A percentile compares a stretch with the other conserved stretches of the same genome.
Conservation (phyloP, 2,113 vertebrate species). For the Callospermophilus lateralis region DNA sequence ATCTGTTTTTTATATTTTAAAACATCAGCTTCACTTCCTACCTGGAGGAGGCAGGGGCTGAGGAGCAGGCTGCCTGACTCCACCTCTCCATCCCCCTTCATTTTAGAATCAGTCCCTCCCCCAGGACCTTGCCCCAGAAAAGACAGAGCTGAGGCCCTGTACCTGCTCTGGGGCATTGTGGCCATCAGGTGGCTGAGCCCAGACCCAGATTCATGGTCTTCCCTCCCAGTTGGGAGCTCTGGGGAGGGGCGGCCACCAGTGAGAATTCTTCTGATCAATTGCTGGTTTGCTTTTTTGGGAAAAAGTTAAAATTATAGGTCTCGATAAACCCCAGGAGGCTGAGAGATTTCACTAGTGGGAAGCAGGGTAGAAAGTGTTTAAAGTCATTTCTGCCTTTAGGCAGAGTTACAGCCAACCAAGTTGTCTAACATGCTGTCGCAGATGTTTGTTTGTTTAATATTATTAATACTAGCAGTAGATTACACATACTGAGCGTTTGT, state of each 20-base stretch:
- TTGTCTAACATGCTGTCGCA: conserved; percentile 19
- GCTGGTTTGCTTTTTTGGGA: conserved; percentile 7
- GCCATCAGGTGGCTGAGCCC: background rate
- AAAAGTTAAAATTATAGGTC: conserved; percentile 44
- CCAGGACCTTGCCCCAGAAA: background rate
- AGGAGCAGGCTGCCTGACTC: background rate
- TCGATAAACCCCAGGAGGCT: conserved; percentile 13
- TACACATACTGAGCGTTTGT: background rate
- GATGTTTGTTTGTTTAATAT: conserved; percentile 34
- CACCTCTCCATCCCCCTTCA: background rate
- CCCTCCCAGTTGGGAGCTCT: background rate
- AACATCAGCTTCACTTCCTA: conserved; percentile 76
- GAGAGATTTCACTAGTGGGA: conserved; percentile 37
- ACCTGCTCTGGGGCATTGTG: background rate
- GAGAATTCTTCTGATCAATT: background rate
- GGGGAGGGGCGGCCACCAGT: rapidly evolving
- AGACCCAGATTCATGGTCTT: background rate
- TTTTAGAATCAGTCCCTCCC: background rate
- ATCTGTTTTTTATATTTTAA: conserved; percentile 82
- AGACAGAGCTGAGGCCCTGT: background rate
- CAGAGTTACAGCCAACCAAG: background rate
- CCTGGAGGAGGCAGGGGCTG: conserved; percentile 69
- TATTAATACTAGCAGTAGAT: conserved; percentile 7
- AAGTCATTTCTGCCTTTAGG: conserved; percentile 57
- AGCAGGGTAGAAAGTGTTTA: background rate